Conservation (phyloP, 2,888 invertebrate genomes). For the Drosophila neonasuta region DNA sequence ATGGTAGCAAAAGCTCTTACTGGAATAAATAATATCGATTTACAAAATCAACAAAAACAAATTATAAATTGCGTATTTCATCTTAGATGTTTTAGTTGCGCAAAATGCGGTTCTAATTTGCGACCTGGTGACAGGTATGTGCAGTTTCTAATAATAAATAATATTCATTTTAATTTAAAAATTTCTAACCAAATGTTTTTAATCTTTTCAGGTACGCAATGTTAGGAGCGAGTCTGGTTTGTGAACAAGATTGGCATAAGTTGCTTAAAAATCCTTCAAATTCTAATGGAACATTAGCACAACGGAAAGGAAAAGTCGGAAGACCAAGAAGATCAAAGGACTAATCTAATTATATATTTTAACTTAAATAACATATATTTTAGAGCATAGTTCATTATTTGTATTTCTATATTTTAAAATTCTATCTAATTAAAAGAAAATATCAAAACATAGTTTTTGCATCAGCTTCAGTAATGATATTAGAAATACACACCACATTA, state of each 20-base stretch:
- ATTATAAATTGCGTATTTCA: constrained; percentile 84
- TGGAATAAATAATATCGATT: constrained; percentile 81
- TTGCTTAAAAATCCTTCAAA: constrained; percentile 88
- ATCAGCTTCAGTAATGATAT: constrained; percentile 16
- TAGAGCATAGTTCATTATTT: constrained; percentile 73
- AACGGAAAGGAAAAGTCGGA: constrained; percentile 92
- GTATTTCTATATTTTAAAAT: constrained; percentile 71
- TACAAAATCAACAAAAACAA: constrained; percentile 82
- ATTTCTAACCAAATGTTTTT: neutral
- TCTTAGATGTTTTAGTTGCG: constrained; percentile 97
- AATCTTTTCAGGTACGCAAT: constrained; percentile 88
- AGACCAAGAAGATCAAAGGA: constrained; percentile 94
- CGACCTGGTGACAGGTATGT: constrained; percentile 93
- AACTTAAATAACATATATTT: constrained; percentile 66
- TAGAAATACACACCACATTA: constrained; percentile 16
- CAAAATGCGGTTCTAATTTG: constrained; percentile 94
- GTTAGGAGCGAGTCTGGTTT: constrained; percentile 94
- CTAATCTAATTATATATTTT: constrained; percentile 84
- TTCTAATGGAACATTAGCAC: constrained; percentile 85
- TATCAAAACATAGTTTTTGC: constrained; percentile 40
- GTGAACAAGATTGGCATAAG: constrained; percentile 98
- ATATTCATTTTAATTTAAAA: neutral
- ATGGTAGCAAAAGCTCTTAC: constrained; percentile 90
- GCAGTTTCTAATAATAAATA: too few species aligned
- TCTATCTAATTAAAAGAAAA: constrained; percentile 72